Evolutionary conservation across 2,113 vertebrate genomes (phyloP).

Genomic region (Hippocampus mohnikei): DNA sequence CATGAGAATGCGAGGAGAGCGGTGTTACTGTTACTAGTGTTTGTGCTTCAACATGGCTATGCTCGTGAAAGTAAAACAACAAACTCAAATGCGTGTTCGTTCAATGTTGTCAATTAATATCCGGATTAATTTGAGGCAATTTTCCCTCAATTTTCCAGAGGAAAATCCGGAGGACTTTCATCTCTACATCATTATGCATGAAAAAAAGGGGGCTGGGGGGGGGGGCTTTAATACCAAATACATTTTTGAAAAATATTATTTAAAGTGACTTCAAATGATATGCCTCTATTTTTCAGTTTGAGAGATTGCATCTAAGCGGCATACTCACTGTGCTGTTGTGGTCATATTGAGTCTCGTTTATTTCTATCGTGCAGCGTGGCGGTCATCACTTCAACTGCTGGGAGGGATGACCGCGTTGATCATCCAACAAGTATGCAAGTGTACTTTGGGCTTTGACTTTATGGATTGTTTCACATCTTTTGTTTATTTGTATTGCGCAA

Average conservation of each 20-base stretch:
- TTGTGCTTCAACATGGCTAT: too few species aligned
- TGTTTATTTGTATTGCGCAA: neutral
- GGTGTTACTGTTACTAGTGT: too few species aligned
- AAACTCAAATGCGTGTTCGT: too few species aligned
- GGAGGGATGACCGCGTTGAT: neutral
- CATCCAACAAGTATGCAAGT: neutral
- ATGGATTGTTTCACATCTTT: neutral
- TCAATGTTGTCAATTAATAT: too few species aligned
- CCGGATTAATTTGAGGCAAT: too few species aligned
- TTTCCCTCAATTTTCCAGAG: too few species aligned
- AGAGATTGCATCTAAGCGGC: neutral
- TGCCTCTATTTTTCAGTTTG: neutral
- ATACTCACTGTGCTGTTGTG: neutral
- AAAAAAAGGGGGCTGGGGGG: neutral
- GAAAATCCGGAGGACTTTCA: too few species aligned
- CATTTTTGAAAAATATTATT: neutral
- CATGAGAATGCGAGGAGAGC: too few species aligned
- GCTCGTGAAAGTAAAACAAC: too few species aligned
- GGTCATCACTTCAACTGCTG: neutral
- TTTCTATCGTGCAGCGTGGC: neutral
- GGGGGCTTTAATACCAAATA: neutral
- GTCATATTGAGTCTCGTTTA: neutral
- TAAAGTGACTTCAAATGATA: neutral
- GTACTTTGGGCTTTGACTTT: constrained; percentile 1
- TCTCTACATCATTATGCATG: too few species aligned